Evolutionary conservation across 2,113 vertebrate species (phyloP).

Genomic region (Scatophagus argus): DNA sequence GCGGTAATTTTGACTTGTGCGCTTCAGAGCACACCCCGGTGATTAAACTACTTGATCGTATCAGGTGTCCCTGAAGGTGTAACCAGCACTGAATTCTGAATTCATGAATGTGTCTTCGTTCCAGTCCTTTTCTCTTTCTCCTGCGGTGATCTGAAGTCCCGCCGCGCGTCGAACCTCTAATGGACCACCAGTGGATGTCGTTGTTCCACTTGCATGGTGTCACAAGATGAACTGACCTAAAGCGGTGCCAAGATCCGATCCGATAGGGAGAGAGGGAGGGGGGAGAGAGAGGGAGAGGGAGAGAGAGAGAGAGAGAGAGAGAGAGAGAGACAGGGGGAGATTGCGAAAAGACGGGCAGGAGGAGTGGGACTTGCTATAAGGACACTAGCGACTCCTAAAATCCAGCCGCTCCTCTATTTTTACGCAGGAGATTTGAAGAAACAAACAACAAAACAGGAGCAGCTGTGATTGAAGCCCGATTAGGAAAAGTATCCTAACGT

Average conservation of each 20-base stretch:
- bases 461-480: conserved; percentile 23
- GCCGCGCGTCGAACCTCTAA: conserved; percentile 19
- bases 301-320: conserved; percentile 60
- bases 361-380: conserved; percentile 75
- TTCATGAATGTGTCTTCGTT: too few species aligned
- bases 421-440: conserved; percentile 68
- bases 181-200: conserved; percentile 87
- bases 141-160: background rate
- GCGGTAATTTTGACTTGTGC: background rate
- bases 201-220: conserved; percentile 81
- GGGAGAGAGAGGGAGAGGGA: conserved; percentile 2
- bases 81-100: too few species aligned
- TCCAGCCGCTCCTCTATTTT: conserved; percentile 68
- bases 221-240: conserved; percentile 83
- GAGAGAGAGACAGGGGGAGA: conserved; percentile 35
- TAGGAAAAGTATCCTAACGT: conserved; percentile 27
- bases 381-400: conserved; percentile 72
- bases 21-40: too few species aligned
- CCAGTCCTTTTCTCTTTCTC: background rate
- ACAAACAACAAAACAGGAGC: conserved; percentile 65
- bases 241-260: conserved; percentile 78
- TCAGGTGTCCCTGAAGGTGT: background rate
- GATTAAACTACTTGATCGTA: background rate
- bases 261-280: conserved; percentile 65
- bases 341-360: conserved; percentile 70